Percentiles rank a stretch among this genome's conserved stretches.
These are phyloP conservation scores for Tenebrio molitor DNA, from an alignment of 1,140 invertebrate genomes.

Conservation along the genomic window DNA sequence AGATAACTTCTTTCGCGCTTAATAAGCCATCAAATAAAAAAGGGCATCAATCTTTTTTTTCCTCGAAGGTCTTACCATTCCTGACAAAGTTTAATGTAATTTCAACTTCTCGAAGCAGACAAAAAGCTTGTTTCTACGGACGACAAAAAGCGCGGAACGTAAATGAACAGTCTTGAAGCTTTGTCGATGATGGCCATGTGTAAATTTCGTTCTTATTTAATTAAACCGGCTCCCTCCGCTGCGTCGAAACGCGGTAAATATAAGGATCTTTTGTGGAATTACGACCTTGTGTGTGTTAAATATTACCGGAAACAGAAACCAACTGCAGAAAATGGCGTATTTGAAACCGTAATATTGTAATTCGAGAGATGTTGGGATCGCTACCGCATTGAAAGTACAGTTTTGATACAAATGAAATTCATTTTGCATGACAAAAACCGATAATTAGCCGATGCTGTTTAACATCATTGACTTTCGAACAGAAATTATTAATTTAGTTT, in stretches of 20 bases:
- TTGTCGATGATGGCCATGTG: slow-evolving; percentile 6
- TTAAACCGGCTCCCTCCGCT: slow-evolving; percentile 10
- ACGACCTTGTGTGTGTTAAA: slow-evolving; percentile 9
- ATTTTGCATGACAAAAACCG: slow-evolving; percentile 24
- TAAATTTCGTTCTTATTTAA: slow-evolving; percentile 5
- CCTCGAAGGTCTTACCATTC: slow-evolving; percentile 1
- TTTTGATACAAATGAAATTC: not conserved
- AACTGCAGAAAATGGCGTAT: slow-evolving; percentile 22
- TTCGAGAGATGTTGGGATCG: not conserved
- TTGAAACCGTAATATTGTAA: slow-evolving; percentile 6
- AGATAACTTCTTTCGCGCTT: slow-evolving; percentile 12
- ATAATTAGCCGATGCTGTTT: slow-evolving; percentile 24
- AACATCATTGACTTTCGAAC: slow-evolving; percentile 2
- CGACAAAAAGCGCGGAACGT: slow-evolving; percentile 3
- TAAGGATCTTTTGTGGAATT: not conserved
- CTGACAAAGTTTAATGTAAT: slow-evolving; percentile 24
- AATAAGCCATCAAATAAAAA: slow-evolving; percentile 34
- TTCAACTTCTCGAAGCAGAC: slow-evolving; percentile 11
- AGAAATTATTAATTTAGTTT: not conserved
- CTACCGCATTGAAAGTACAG: not conserved
- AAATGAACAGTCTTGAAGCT: slow-evolving; percentile 1
- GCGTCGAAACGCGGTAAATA: not conserved
- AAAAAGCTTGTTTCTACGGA: slow-evolving; percentile 23
- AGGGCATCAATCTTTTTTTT: slow-evolving; percentile 32
- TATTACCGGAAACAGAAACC: slow-evolving; percentile 12